Evolutionary conservation across 2,113 vertebrate species (phyloP).

Genomic region (Bagarius yarrelli): DNA sequence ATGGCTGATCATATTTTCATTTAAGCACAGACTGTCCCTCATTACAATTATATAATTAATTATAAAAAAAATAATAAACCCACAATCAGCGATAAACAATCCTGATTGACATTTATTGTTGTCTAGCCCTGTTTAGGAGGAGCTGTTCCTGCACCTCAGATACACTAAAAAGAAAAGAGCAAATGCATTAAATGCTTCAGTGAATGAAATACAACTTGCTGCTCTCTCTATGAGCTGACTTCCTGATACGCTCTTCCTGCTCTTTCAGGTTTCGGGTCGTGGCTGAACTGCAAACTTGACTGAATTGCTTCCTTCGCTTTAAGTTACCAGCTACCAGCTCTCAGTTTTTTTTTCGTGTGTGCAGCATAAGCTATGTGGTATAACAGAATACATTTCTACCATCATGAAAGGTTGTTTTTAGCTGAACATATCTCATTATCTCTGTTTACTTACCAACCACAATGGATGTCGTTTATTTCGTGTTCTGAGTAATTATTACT

Average conservation of each 20-base stretch:
- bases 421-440: not conserved
- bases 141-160: not conserved
- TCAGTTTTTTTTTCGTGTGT: not conserved
- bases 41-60: no score
- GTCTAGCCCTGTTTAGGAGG: not conserved
- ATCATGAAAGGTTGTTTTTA: not conserved
- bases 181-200: constrained; percentile 8
- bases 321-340: not conserved
- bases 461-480: not conserved
- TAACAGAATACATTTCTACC: constrained; percentile 37
- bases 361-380: constrained; percentile 37
- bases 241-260: constrained; percentile 15
- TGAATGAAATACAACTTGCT: not conserved
- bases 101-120: not conserved
- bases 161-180: not conserved
- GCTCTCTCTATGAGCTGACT: constrained; percentile 20
- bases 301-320: constrained; percentile 7
- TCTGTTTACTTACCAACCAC: constrained; percentile 21
- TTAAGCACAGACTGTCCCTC: not conserved
- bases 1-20: not conserved
- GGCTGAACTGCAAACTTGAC: constrained; percentile 15
- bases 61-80: no score
- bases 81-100: not conserved
- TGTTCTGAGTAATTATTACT: not conserved
- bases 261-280: not conserved